phyloP scores from a whole-genome alignment of 2,113 vertebrate genomes.

The Danionella cerebrum region DNA sequence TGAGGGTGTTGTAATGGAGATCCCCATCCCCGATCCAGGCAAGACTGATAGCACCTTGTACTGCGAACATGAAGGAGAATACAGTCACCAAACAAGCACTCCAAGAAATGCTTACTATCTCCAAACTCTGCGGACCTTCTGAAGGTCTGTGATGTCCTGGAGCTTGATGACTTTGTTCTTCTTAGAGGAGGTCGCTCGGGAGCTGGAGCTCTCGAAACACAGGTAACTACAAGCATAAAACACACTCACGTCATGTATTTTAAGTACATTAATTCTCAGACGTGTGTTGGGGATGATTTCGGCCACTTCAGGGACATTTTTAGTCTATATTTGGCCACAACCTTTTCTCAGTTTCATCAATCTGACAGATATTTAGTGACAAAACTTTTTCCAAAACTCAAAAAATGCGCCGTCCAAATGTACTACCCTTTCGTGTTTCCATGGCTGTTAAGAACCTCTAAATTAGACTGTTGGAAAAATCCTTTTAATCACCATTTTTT shows the following conservation, averaged over 20 bases:
- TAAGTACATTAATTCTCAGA: too few relatives aligned
- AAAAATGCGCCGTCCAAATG: too few relatives aligned
- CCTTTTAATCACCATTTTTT: too few relatives aligned
- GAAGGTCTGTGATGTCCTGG: conserved; percentile 84
- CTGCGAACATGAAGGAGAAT: conserved; percentile 50
- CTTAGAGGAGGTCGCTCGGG: conserved; percentile 86
- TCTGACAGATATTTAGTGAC: too few relatives aligned
- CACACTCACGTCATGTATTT: background rate
- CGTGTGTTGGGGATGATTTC: too few relatives aligned
- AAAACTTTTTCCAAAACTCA: too few relatives aligned
- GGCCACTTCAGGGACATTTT: too few relatives aligned
- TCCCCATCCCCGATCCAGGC: conserved; percentile 96
- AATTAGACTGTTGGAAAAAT: too few relatives aligned
- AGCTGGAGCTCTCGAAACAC: conserved; percentile 89
- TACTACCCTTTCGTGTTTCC: too few relatives aligned
- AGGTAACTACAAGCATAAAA: conserved; percentile 66
- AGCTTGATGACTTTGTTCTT: conserved; percentile 95
- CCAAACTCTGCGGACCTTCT: conserved; percentile 70
- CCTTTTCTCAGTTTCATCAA: too few relatives aligned
- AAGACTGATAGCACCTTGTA: conserved; percentile 96
- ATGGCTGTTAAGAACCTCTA: too few relatives aligned
- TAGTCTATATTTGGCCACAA: too few relatives aligned
- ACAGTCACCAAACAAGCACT: background rate
- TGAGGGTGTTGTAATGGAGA: conserved; percentile 87
- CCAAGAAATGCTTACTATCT: background rate